Evolutionary conservation across 2,888 invertebrate species (phyloP).

Genomic region (Scrobipalpa atriplicella): DNA sequence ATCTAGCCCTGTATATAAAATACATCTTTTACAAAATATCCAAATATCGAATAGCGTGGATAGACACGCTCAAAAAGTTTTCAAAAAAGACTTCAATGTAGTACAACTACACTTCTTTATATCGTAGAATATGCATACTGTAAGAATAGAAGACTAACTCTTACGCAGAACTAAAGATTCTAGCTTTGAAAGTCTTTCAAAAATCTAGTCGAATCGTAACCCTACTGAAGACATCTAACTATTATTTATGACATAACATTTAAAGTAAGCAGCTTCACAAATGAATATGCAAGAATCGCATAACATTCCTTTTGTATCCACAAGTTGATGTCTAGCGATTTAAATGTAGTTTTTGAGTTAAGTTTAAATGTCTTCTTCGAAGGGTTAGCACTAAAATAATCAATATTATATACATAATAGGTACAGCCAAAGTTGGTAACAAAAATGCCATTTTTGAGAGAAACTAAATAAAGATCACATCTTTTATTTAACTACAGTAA

Average conservation of each 20-base stretch:
- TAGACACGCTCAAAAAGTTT: conserved; percentile 66
- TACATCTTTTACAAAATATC: conserved; percentile 78
- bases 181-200: conserved; percentile 16
- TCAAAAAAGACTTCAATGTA: conserved; percentile 69
- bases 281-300: neutral
- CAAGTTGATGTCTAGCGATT: neutral
- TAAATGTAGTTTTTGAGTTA: neutral
- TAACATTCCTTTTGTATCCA: neutral
- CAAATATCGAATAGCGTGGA: conserved; percentile 49
- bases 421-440: conserved; percentile 36
- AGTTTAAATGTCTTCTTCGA: neutral
- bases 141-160: conserved; percentile 20
- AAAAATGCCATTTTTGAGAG: conserved; percentile 40
- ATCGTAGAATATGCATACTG: conserved; percentile 28
- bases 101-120: conserved; percentile 44
- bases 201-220: conserved; percentile 13
- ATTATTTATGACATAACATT: neutral
- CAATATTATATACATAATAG: conserved; percentile 24
- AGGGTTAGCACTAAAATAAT: neutral
- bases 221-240: neutral
- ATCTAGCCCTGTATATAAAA: conserved; percentile 69
- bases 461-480: conserved; percentile 38
- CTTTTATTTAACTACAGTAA: conserved; percentile 70
- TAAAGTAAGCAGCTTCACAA: neutral
- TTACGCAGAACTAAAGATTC: conserved; percentile 10